Conservation (phyloP, 2,797 vertebrate genomes). For the Karalla daura region DNA sequence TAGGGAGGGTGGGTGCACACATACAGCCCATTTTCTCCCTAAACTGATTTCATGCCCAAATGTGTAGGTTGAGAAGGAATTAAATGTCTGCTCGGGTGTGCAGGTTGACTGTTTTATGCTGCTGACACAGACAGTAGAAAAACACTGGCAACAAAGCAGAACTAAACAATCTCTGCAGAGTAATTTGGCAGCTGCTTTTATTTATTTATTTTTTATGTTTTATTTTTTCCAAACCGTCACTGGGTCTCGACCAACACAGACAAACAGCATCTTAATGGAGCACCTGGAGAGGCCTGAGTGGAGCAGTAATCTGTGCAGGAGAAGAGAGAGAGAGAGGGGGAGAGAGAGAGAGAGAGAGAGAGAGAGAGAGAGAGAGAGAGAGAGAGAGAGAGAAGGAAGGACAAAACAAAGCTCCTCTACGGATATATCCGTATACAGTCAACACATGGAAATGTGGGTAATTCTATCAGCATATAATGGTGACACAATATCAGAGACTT, state of each 20-base stretch:
- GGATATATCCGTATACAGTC: no score
- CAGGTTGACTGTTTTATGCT: slow-evolving; percentile 16
- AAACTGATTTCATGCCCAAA: slow-evolving; percentile 39
- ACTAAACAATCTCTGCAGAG: slow-evolving; percentile 45
- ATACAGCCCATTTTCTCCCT: slow-evolving; percentile 5
- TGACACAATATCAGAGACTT: no score
- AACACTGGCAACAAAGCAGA: slow-evolving; percentile 20
- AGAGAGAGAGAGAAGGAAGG: no score
- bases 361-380: no score
- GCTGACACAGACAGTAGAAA: slow-evolving; percentile 37
- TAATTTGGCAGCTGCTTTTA: slow-evolving; percentile 16
- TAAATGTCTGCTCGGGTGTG: slow-evolving; percentile 27
- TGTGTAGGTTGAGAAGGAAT: slow-evolving; percentile 30
- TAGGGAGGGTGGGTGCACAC: background rate
- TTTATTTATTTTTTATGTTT: background rate
- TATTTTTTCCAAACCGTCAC: slow-evolving; percentile 22
- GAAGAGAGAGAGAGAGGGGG: no score
- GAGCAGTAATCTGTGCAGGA: slow-evolving; percentile 21
- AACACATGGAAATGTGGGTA: no score
- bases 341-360: no score
- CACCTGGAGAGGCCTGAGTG: slow-evolving; percentile 23
- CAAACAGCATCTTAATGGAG: slow-evolving; percentile 41
- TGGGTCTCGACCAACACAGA: slow-evolving; percentile 24
- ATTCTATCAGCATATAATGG: no score
- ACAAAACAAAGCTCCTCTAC: no score